Percentiles rank a stretch among this genome's conserved stretches.
phyloP scores from a whole-genome alignment of 2,113 vertebrate species.

The Cranoglanis bouderius region DNA sequence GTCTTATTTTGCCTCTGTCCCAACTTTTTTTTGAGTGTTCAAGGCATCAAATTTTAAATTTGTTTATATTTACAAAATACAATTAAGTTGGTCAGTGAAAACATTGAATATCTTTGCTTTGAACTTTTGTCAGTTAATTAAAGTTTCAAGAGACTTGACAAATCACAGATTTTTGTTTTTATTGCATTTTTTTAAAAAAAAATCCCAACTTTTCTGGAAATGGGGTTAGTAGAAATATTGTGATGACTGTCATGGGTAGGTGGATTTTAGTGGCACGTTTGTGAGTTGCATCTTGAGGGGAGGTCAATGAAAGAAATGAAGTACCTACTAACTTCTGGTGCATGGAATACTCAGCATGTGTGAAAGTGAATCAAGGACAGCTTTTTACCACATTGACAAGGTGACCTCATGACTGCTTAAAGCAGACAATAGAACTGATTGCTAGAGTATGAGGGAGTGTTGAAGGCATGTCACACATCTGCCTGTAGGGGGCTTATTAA shows the following conservation, averaged over 20 bases:
- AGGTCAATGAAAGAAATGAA: not conserved
- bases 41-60: too few relatives aligned
- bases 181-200: too few relatives aligned
- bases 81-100: too few relatives aligned
- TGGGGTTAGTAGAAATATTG: not conserved
- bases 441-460: not conserved
- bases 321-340: slow-evolving; percentile 23
- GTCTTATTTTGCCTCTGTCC: too few relatives aligned
- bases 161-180: too few relatives aligned
- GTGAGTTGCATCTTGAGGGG: not conserved
- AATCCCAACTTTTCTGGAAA: too few relatives aligned
- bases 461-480: slow-evolving; percentile 42
- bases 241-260: not conserved
- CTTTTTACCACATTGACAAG: not conserved
- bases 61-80: too few relatives aligned
- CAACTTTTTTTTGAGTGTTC: too few relatives aligned
- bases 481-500: slow-evolving; percentile 51
- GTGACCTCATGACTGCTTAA: slow-evolving; percentile 10
- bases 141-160: too few relatives aligned
- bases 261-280: not conserved
- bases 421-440: not conserved
- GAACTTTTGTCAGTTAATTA: too few relatives aligned
- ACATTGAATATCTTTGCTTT: too few relatives aligned
- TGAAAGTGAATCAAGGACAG: slow-evolving; percentile 8
- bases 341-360: not conserved